Evolutionary conservation across 2,113 vertebrate species (phyloP).

Genomic region (Arizona elegans): DNA sequence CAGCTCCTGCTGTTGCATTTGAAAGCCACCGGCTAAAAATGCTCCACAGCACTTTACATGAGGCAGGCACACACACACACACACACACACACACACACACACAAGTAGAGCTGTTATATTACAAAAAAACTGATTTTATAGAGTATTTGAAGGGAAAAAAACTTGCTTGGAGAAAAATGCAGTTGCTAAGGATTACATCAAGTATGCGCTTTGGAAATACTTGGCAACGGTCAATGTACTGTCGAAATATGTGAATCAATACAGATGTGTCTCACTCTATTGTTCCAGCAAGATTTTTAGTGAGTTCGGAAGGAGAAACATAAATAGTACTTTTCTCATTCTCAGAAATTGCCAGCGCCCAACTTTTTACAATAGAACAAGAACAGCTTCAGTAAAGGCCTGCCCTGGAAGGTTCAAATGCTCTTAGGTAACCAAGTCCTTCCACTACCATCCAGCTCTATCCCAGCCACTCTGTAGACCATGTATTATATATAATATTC

Average conservation of each 20-base stretch:
- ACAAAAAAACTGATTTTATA: not conserved
- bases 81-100: too few species aligned
- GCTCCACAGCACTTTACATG: not conserved
- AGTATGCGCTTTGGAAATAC: not conserved
- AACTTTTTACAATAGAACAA: not conserved
- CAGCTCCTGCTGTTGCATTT: not conserved
- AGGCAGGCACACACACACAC: not conserved
- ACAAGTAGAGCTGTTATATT: not conserved
- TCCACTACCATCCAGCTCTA: not conserved
- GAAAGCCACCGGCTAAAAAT: rapidly evolving
- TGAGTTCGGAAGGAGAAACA: not conserved
- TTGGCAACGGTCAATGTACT: not conserved
- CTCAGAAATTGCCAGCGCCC: not conserved
- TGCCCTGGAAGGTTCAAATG: not conserved
- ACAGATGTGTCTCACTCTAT: not conserved
- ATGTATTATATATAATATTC: too few species aligned
- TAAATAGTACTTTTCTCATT: not conserved
- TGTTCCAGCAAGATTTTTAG: not conserved
- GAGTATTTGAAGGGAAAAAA: not conserved
- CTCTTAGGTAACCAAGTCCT: not conserved
- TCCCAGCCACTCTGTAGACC: not conserved
- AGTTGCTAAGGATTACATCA: not conserved
- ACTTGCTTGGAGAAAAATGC: not conserved
- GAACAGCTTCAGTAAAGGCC: not conserved
- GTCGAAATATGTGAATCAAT: not conserved